These are phyloP conservation scores for Xyrichtys novacula DNA, from an alignment of 2,797 vertebrate genomes.

Conservation along the genomic window DNA sequence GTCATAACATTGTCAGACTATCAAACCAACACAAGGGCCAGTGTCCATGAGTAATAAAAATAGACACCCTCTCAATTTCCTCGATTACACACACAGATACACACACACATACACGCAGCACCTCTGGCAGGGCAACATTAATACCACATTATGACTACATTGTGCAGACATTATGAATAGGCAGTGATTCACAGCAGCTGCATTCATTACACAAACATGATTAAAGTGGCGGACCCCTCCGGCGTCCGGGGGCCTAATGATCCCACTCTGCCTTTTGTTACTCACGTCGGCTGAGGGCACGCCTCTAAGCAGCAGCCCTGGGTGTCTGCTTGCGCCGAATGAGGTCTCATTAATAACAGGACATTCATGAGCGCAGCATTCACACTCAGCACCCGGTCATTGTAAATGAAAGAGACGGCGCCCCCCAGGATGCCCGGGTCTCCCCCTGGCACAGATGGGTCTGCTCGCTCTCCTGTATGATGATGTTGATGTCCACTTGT, in stretches of 20 bases:
- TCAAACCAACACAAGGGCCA: slow-evolving; percentile 51
- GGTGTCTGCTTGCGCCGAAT: slow-evolving; percentile 67
- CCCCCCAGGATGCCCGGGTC: slow-evolving; percentile 56
- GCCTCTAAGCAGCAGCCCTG: slow-evolving; percentile 76
- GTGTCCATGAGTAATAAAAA: slow-evolving; percentile 61
- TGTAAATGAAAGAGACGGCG: slow-evolving; percentile 68
- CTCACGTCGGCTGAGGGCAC: slow-evolving; percentile 75
- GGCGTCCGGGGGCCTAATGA: slow-evolving; percentile 81
- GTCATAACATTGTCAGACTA: slow-evolving; percentile 74
- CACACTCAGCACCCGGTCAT: slow-evolving; percentile 41
- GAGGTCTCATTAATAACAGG: slow-evolving; percentile 80
- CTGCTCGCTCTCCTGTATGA: slow-evolving; percentile 56
- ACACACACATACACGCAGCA: slow-evolving; percentile 53
- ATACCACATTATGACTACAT: slow-evolving; percentile 71
- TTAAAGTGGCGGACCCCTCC: slow-evolving; percentile 80
- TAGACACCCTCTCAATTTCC: slow-evolving; percentile 60
- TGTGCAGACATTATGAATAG: slow-evolving; percentile 77
- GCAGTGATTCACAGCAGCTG: slow-evolving; percentile 79
- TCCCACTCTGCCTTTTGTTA: slow-evolving; percentile 84
- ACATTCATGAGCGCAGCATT: slow-evolving; percentile 73
- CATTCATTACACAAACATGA: slow-evolving; percentile 84
- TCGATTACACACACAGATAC: slow-evolving; percentile 55
- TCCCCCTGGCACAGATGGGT: slow-evolving; percentile 72
- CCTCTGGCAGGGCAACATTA: slow-evolving; percentile 74
- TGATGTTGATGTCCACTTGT: slow-evolving; percentile 75